A percentile compares a stretch with the other conserved stretches of the same genome.
Conservation (phyloP, 2,113 vertebrate genomes). For the Rana temporaria region DNA sequence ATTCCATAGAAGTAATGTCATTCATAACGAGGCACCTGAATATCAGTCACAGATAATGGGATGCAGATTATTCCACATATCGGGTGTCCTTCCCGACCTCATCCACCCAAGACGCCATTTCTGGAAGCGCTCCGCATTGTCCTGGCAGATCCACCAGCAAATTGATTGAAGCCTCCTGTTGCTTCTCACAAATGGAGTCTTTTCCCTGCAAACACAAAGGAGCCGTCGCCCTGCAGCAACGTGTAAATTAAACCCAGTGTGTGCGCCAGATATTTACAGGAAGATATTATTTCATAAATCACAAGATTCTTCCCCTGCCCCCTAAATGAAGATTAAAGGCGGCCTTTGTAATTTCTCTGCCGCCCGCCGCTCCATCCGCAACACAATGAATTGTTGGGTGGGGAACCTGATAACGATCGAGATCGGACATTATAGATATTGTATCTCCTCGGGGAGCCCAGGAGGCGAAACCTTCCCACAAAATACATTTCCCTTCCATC, state of each 20-base stretch:
- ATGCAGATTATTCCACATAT: constrained; percentile 54
- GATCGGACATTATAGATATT: neutral
- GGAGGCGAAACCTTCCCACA: neutral
- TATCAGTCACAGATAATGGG: neutral
- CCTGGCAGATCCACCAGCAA: constrained; percentile 48
- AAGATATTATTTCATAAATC: constrained; percentile 74
- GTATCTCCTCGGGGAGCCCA: neutral
- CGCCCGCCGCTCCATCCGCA: neutral
- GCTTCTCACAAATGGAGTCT: constrained; percentile 63
- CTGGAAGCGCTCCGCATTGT: neutral
- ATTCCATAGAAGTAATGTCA: too few species aligned
- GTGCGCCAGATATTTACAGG: constrained; percentile 64
- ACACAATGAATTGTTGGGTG: constrained; percentile 5
- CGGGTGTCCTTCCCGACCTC: constrained; percentile 47
- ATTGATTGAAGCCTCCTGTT: constrained; percentile 56
- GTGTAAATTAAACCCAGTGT: constrained; percentile 65
- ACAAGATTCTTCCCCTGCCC: constrained; percentile 62
- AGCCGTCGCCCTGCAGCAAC: constrained; percentile 61
- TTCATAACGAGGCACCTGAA: neutral
- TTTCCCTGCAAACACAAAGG: constrained; percentile 58
- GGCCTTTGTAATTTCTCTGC: constrained; percentile 39
- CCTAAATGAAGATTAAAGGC: constrained; percentile 59
- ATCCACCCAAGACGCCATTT: constrained; percentile 46
- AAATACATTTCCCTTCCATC: neutral
- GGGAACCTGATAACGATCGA: neutral